phyloP scores from a whole-genome alignment of 2,888 invertebrate species.

The Dryococelus australis region DNA sequence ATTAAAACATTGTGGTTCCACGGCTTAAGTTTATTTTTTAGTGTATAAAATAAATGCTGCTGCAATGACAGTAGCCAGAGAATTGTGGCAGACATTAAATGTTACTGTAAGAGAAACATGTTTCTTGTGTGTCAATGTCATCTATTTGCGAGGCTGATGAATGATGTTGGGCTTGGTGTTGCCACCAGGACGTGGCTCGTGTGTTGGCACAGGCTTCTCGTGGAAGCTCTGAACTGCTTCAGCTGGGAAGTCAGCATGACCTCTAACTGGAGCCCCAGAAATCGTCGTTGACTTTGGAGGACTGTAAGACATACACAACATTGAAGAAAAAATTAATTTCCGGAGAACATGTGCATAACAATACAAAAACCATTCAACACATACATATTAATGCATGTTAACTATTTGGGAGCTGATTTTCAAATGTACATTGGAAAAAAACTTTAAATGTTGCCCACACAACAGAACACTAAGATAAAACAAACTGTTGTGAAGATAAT shows the following conservation, averaged over 20 bases:
- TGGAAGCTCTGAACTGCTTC: slow-evolving; percentile 86
- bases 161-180: slow-evolving; percentile 67
- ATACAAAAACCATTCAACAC: too few relatives aligned
- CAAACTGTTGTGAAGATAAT: too few relatives aligned
- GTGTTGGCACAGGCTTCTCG: slow-evolving; percentile 78
- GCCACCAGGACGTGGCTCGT: slow-evolving; percentile 61
- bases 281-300: slow-evolving; percentile 78
- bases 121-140: background rate
- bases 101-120: background rate
- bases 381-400: too few relatives aligned
- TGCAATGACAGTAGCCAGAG: too few relatives aligned
- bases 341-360: too few relatives aligned
- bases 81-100: too few relatives aligned
- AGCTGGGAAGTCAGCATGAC: slow-evolving; percentile 87
- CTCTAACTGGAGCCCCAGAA: slow-evolving; percentile 81
- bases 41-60: too few relatives aligned
- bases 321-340: too few relatives aligned
- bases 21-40: background rate
- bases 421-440: too few relatives aligned
- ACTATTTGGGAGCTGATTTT: too few relatives aligned
- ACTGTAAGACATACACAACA: slow-evolving; percentile 58
- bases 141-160: slow-evolving; percentile 88
- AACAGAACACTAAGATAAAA: too few relatives aligned
- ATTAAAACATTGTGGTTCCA: background rate
- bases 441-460: too few relatives aligned